Base-by-base conservation (phyloP, 2,113 vertebrate genomes). In the Catagonus wagneri region DNA sequence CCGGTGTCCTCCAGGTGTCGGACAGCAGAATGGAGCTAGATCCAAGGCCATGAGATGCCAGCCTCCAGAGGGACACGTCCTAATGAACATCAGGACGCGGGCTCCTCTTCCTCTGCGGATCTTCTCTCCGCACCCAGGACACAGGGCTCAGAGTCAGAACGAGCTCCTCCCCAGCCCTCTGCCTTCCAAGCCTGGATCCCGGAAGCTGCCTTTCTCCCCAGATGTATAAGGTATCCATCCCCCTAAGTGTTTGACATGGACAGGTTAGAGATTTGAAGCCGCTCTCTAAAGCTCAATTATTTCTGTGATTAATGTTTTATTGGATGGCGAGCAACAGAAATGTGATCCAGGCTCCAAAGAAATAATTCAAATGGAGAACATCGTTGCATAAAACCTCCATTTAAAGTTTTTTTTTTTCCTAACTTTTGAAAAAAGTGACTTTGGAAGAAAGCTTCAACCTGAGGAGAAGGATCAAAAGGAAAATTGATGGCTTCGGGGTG, bases 71-170 rank as follows among this genome's bases (percentile, higher is more conserved):
- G 25, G 1, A 1, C 0, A 1, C 0, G 66, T 27, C 34, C 2
- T 0, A 1, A 13, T 20, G 54, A 14, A 4, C 8, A 1, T 9
- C 1, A 0, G 22, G 44, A 2, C 4, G 0, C 1, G 1, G 4
- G 32, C 44, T 20, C n/a, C 34, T 4, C 27, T 22, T 27, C 29
- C 25, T 74, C 1, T 15, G 56, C 0, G 14, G 0, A 4, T 15
- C 72, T 44, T 25, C 34, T 60, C 4, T 34, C 71, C 6, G 0
- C 19, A 13, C 83, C 20, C 2, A n/a, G 84, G 29, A 20, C 3
- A 0, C 0, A 1, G 2, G 3, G 11, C 20, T 52, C 20, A 3
- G 63, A 1, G 65, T 1, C 2, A 32, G 39, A 56, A 27, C 2
- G 6, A 22, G 27, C 10, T 25, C 52, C 56, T 6, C 1, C 56